Percentiles rank a stretch among this genome's conserved stretches.
Conservation (phyloP, 2,113 vertebrate genomes). For the Prionailurus bengalensis region DNA sequence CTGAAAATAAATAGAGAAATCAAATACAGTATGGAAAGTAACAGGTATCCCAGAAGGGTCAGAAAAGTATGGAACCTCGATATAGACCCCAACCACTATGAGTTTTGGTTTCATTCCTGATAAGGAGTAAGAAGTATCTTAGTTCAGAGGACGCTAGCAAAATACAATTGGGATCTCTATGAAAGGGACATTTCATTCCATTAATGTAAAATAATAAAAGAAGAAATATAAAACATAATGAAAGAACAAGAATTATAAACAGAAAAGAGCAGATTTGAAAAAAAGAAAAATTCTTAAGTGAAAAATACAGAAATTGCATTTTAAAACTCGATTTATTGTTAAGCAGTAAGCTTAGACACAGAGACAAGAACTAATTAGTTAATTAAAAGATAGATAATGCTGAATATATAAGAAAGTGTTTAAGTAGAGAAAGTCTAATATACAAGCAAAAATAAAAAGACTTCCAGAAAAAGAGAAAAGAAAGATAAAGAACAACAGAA, state of each 20-base stretch:
- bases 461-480: background rate
- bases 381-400: background rate
- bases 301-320: background rate
- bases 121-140: background rate
- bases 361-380: background rate
- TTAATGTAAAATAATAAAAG: background rate
- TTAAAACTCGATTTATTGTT: background rate
- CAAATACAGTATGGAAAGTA: background rate
- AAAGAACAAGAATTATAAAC: background rate
- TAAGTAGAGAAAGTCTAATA: background rate
- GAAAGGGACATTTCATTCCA: background rate
- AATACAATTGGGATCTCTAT: background rate
- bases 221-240: background rate
- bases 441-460: background rate
- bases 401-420: background rate
- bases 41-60: background rate
- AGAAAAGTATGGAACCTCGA: background rate
- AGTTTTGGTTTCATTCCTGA: background rate
- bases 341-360: background rate
- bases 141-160: background rate
- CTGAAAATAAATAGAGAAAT: background rate
- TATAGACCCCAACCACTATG: background rate
- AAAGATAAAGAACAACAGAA: background rate
- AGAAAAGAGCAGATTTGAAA: background rate
- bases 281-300: background rate